Conservation (phyloP, 2,113 vertebrate species). For the Pelusios castaneus region DNA sequence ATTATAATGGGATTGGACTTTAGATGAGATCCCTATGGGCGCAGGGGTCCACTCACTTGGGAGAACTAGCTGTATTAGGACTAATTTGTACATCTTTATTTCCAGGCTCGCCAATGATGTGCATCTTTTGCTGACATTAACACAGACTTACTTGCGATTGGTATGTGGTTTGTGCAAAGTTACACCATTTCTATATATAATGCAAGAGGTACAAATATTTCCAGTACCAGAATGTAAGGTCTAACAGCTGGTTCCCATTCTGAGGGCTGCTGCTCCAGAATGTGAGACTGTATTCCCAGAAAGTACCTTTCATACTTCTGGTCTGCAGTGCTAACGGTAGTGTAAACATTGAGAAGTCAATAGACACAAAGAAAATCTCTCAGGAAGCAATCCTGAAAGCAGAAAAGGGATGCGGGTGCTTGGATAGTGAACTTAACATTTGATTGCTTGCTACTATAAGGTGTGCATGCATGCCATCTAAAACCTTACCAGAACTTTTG, state of each 20-base stretch:
- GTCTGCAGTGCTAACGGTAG: background rate
- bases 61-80: background rate
- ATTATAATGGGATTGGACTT: background rate
- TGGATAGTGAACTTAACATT: accelerated
- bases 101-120: background rate
- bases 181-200: background rate
- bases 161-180: accelerated
- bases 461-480: background rate
- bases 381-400: accelerated
- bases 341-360: background rate
- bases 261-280: background rate
- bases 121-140: background rate
- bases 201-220: background rate
- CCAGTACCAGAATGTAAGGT: background rate
- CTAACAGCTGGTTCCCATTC: background rate
- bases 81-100: background rate
- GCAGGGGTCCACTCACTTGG: background rate
- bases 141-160: background rate
- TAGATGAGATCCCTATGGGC: background rate
- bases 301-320: background rate
- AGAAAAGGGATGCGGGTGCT: background rate
- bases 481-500: background rate
- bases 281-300: background rate
- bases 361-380: background rate
- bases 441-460: accelerated